Base-by-base conservation (phyloP, 2,888 invertebrate species). In the Orthonychiurus folsomi region DNA sequence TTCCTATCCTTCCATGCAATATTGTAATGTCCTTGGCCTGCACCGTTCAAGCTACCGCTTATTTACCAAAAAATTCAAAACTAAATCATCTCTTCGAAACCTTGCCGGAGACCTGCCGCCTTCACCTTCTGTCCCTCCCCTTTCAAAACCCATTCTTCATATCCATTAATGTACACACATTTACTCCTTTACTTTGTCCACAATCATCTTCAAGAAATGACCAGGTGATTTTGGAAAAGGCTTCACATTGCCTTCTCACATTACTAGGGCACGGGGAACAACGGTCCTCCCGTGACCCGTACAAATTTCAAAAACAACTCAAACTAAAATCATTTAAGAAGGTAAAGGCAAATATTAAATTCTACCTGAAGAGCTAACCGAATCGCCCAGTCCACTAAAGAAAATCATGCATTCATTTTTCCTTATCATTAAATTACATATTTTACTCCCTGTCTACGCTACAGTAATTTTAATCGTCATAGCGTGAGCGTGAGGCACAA, bases 11-110 rank as follows among this genome's bases (percentile, higher is more conserved):
- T 21, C 37, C 20, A n/a, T 23, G 52, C 5, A 37, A 37, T 37
- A 9, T 20, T 21, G 20, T 52, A 50, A 54, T 65, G 67, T 63
- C 65, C 67, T 67, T 67, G 67, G 65, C 59, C 53, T 26, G 20
- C 26, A 52, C n/a, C n/a, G n/a, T 50, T 25, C 53, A 37, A 23
- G 20, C 61, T 50, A 25, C 55, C 56, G 20, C 50, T 28, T 50
- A 50, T 57, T 24, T 55, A 48, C 48, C 61, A 48, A 60, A 21
- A 24, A 47, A 20, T 25, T 37, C 37, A 37, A 37, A 37, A 37
- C 37, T 37, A 37, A 37, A 37, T 37, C 37, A 37, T 37, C 37
- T n/a, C n/a, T n/a, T n/a, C n/a, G n/a, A n/a, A n/a, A n/a, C n/a
- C n/a, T n/a, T n/a, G n/a, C n/a, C n/a, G n/a, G n/a, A n/a, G n/a